These are phyloP conservation scores for Phodopus roborovskii DNA, from an alignment of 2,113 vertebrate genomes.

Conservation along the genomic window DNA sequence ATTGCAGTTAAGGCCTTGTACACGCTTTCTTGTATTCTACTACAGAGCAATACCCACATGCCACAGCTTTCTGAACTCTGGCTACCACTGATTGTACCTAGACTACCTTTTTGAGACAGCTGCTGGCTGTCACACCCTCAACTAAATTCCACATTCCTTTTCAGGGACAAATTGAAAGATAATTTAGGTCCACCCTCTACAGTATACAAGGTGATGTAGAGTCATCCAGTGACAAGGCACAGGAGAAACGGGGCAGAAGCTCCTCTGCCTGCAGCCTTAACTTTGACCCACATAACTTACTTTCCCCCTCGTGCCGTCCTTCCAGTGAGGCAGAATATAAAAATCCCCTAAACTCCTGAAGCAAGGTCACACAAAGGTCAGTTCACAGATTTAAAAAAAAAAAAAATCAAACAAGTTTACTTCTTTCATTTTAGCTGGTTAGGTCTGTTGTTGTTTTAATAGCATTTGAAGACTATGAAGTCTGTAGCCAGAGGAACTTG, in stretches of 20 bases:
- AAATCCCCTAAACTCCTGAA: constrained; percentile 10
- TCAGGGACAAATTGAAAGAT: background rate
- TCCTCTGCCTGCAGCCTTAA: constrained; percentile 12
- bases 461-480: constrained; percentile 41
- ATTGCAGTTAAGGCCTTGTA: background rate
- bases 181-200: constrained; percentile 33
- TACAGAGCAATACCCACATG: background rate
- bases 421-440: constrained; percentile 38
- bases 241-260: constrained; percentile 45
- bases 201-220: background rate
- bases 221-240: background rate
- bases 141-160: background rate
- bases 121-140: background rate
- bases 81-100: background rate
- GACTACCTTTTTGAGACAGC: background rate
- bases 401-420: background rate
- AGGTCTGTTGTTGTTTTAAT: background rate
- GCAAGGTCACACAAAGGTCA: background rate
- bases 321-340: constrained; percentile 1
- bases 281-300: constrained; percentile 31
- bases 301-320: background rate
- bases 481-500: background rate
- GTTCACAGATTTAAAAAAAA: constrained; percentile 44
- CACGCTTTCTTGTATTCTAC: background rate
- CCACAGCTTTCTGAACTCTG: background rate